Conservation (phyloP, 2,888 invertebrate genomes). For the Malacosoma neustria region DNA sequence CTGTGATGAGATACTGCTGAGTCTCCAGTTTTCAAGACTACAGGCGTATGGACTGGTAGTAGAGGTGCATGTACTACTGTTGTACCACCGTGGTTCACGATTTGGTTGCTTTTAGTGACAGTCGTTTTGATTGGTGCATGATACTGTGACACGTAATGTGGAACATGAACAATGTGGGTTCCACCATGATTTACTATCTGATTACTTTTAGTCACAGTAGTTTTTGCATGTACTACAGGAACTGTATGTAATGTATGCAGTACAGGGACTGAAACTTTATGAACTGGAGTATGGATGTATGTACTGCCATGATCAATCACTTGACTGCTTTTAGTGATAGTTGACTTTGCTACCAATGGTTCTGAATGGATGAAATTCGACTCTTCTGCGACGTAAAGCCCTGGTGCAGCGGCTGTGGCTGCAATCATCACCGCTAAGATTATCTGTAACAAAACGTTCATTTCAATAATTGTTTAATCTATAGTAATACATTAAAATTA, state of each 20-base stretch:
- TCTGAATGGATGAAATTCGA: conserved; percentile 24
- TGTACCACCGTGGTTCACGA: conserved; percentile 37
- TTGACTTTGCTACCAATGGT: conserved; percentile 30
- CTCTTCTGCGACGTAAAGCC: conserved; percentile 22
- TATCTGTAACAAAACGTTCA: conserved; percentile 20
- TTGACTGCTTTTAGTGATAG: conserved; percentile 35
- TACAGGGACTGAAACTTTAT: conserved; percentile 12
- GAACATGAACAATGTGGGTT: conserved; percentile 29
- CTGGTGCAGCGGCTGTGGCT: conserved; percentile 35
- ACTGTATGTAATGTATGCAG: conserved; percentile 15
- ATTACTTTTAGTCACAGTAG: conserved; percentile 46
- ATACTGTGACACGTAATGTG: conserved; percentile 9
- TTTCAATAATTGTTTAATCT: no score
- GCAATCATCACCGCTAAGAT: conserved; percentile 28
- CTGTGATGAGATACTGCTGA: conserved; percentile 66
- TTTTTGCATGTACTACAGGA: conserved; percentile 26
- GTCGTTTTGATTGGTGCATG: conserved; percentile 18
- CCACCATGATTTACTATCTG: conserved; percentile 44
- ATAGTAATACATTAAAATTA: no score
- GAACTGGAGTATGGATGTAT: conserved; percentile 13
- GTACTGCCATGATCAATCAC: conserved; percentile 40
- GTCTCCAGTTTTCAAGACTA: conserved; percentile 39
- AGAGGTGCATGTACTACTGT: conserved; percentile 20
- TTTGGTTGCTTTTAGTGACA: conserved; percentile 32
- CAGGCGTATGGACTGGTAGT: conserved; percentile 23